Evolutionary conservation across 1,140 invertebrate species (phyloP), one percentile per base, ranked within the genome.

Genomic region (Aphaenogaster ashmeadi): DNA sequence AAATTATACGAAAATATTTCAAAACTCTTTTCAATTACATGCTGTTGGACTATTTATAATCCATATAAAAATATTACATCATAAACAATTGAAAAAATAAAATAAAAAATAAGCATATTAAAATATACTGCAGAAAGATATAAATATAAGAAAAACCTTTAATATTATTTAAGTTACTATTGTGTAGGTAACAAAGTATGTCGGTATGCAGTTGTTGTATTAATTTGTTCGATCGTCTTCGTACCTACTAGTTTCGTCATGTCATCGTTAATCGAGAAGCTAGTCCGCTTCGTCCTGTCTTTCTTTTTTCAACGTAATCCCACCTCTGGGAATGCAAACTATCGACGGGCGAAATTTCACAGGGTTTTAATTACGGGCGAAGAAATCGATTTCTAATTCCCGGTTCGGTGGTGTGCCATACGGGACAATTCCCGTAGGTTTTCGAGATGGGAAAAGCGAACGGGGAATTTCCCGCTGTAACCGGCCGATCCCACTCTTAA

Each of bases 361-460:
- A n/a, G 47, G 15, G n/a, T 56, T 72, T 71, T 81, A 44, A 71
- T 72, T 27, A 56, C 66, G 36, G 1, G 47, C 21, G n/a, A 41
- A 36, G 21, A n/a, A 71, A 56, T 47, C 66, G 79, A 81, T 81
- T 72, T 81, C 27, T 71, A 81, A 81, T 81, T 71, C 21, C 38
- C 66, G 21, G 47, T n/a, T 44, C 36, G 36, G 60, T 27, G 47
- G 8, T 67, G 47, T 13, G 9, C 13, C 27, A 62, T 13, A 8
- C 54, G 4, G 15, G n/a, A 75, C 52, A 72, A 84, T 74, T 60
- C 47, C 66, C 67, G 41, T n/a, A 41, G 66, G 47, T 60, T 83
- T 27, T 41, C 21, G 54, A 27, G 18, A 41, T 11, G 36, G 21
- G 18, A 83, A 58, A 44, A 13, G 15, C 4, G 21, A 13, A 33